Conservation (phyloP, 2,888 invertebrate genomes). For the Volucella bombylans region DNA sequence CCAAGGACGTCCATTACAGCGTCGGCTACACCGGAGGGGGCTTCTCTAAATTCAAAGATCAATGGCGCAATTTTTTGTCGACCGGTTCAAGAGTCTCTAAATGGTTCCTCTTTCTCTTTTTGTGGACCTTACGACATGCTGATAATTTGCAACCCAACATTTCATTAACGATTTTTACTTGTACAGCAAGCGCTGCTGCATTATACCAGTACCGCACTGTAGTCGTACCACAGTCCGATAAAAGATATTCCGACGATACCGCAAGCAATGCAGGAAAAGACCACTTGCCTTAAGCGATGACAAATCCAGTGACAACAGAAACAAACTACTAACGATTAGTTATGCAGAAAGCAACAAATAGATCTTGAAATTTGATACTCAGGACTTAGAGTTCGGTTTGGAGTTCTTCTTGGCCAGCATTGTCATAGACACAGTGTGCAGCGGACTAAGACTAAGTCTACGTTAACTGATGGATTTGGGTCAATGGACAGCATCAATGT, state of each 20-base stretch:
- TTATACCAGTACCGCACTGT: conserved; percentile 30
- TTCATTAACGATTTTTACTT: conserved; percentile 64
- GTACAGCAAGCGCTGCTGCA: conserved; percentile 9
- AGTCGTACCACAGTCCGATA: conserved; percentile 26
- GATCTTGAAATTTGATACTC: conserved; percentile 57
- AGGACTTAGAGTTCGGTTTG: conserved; percentile 36
- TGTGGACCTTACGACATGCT: conserved; percentile 54
- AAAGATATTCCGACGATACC: conserved; percentile 47
- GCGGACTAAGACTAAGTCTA: neutral
- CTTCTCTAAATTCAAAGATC: conserved; percentile 56
- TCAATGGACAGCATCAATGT: conserved; percentile 32
- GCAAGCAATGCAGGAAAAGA: conserved; percentile 35
- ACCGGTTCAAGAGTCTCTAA: conserved; percentile 59
- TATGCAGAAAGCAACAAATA: conserved; percentile 61
- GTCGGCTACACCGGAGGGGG: conserved; percentile 30
- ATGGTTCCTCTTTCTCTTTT: conserved; percentile 45
- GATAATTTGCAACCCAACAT: conserved; percentile 65
- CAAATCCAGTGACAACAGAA: conserved; percentile 64
- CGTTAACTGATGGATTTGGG: conserved; percentile 38
- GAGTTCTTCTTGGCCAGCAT: conserved; percentile 37
- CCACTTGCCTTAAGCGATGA: conserved; percentile 37
- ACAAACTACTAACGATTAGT: conserved; percentile 54
- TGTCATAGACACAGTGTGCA: conserved; percentile 13
- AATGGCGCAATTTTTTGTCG: conserved; percentile 59
- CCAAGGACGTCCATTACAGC: conserved; percentile 60